Conservation (phyloP, 92 coral and sea anemone genomes). For the Scolanthus callimorphus region DNA sequence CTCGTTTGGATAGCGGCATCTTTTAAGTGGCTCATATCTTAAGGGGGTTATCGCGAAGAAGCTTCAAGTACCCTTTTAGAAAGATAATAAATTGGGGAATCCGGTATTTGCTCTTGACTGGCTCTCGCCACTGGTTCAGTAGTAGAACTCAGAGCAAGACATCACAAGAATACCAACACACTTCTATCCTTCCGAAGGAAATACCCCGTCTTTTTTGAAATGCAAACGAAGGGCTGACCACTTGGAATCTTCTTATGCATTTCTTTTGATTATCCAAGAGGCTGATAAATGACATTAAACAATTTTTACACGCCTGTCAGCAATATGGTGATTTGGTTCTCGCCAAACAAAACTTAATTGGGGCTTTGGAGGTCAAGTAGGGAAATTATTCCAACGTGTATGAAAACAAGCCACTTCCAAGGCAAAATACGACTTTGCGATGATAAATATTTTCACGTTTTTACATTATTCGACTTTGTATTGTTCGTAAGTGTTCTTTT, state of each 20-base stretch:
- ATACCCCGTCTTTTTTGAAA: too few species aligned
- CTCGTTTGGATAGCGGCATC: not conserved
- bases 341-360: constrained; percentile 7
- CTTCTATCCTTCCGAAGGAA: too few species aligned
- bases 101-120: not conserved
- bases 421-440: not conserved
- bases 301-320: not conserved
- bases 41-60: not conserved
- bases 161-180: not conserved
- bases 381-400: constrained; percentile 5
- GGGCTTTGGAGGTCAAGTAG: constrained; percentile 20
- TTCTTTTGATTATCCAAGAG: not conserved
- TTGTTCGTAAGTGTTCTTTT: too few species aligned
- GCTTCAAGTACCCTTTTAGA: not conserved
- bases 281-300: not conserved
- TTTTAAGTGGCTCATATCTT: not conserved
- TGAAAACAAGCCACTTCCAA: constrained; percentile 5
- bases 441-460: not conserved
- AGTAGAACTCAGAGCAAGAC: not conserved
- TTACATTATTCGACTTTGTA: too few species aligned
- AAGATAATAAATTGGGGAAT: not conserved
- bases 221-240: too few species aligned
- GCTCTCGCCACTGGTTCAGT: too few species aligned
- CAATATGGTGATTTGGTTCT: not conserved
- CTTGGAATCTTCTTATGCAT: not conserved